A percentile compares a stretch with the other conserved stretches of the same genome.
Conservation (phyloP, 2,888 invertebrate species). For the Saturnia japonica region DNA sequence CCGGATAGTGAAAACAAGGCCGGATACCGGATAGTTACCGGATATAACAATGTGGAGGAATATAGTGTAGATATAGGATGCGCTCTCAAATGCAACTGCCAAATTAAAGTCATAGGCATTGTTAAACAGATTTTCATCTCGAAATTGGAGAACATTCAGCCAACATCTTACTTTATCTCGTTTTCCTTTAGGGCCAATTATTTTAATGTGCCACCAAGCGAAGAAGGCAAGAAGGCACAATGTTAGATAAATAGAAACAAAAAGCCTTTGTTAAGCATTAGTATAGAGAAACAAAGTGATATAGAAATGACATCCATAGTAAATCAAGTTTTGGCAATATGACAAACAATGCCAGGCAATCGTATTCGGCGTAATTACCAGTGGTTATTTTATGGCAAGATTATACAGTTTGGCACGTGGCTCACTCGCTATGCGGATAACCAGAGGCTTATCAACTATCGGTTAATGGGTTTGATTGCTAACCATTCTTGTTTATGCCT, state of each 20-base stretch:
- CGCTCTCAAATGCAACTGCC: not conserved
- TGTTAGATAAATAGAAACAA: too few relatives aligned
- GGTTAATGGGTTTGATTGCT: not conserved
- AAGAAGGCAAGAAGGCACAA: too few relatives aligned
- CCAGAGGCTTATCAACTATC: not conserved
- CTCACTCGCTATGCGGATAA: not conserved
- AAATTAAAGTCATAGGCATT: not conserved
- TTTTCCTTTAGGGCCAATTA: too few relatives aligned
- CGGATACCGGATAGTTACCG: too few relatives aligned
- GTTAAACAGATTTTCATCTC: not conserved
- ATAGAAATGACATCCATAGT: not conserved
- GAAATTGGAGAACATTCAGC: not conserved
- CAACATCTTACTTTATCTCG: too few relatives aligned
- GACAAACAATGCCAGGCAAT: not conserved
- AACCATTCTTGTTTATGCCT: not conserved
- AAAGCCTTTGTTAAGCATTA: not conserved
- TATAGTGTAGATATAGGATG: not conserved
- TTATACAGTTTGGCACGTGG: conserved; percentile 9
- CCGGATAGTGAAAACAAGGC: too few relatives aligned
- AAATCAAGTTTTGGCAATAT: not conserved
- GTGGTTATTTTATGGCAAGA: not conserved
- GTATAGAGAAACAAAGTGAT: not conserved
- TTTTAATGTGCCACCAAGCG: too few relatives aligned
- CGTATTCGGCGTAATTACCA: not conserved
- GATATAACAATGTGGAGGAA: not conserved